Evolutionary conservation across 2,888 invertebrate genomes (phyloP).

Genomic region (Melanostoma mellinum): DNA sequence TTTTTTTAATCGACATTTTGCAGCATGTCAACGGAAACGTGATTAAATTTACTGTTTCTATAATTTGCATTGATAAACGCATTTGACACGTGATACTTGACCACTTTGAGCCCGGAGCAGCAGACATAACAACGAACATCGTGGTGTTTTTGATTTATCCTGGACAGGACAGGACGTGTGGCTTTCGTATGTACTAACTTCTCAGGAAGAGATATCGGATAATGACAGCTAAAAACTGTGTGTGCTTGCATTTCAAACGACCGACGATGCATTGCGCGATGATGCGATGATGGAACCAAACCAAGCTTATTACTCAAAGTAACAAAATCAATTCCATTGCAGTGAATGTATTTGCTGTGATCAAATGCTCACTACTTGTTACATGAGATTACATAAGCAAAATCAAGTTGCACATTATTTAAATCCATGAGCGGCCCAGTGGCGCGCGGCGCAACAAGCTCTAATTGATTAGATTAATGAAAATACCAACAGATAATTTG

Average conservation of each 20-base stretch:
- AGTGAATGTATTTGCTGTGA: slow-evolving; percentile 22
- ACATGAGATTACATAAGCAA: slow-evolving; percentile 24
- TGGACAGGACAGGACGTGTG: not conserved
- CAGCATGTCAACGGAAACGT: slow-evolving; percentile 52
- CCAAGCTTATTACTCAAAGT: slow-evolving; percentile 43
- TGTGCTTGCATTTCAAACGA: slow-evolving; percentile 53
- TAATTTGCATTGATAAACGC: slow-evolving; percentile 54
- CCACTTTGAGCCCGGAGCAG: slow-evolving; percentile 50
- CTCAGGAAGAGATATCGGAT: not conserved
- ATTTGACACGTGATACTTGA: slow-evolving; percentile 69
- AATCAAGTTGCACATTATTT: slow-evolving; percentile 42
- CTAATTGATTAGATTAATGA: slow-evolving; percentile 38
- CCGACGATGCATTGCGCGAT: not conserved
- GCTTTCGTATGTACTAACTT: not conserved
- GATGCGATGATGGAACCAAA: slow-evolving; percentile 16
- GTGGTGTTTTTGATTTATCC: slow-evolving; percentile 26
- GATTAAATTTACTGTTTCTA: slow-evolving; percentile 53
- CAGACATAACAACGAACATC: not conserved
- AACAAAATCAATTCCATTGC: slow-evolving; percentile 45
- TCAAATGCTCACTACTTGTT: not conserved
- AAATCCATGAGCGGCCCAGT: not conserved
- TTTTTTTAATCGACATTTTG: slow-evolving; percentile 25
- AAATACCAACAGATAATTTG: slow-evolving; percentile 12
- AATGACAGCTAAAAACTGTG: slow-evolving; percentile 37
- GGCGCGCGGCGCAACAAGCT: not conserved